A percentile compares a stretch with the other conserved stretches of the same genome.
Evolutionary conservation across 1,140 invertebrate genomes (phyloP).

Genomic region (Microvelia longipes): DNA sequence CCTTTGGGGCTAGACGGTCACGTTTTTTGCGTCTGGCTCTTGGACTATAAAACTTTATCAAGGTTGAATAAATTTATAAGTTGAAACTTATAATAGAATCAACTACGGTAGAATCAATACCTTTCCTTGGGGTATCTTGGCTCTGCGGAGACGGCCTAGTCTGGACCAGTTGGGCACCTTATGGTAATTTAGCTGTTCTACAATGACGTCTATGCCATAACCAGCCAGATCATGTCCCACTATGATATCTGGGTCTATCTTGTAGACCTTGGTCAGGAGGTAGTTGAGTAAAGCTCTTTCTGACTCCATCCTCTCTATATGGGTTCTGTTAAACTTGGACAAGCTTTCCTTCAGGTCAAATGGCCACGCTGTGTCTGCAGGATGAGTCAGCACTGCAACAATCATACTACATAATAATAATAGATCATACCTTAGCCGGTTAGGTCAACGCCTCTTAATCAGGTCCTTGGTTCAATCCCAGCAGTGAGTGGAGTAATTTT

Average conservation of each 20-base stretch:
- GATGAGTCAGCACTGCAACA: conserved; percentile 59
- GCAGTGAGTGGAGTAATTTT: no score
- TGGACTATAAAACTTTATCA: no score
- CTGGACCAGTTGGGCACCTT: conserved; percentile 82
- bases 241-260: conserved; percentile 83
- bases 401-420: conserved; percentile 11
- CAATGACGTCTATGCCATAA: conserved; percentile 39
- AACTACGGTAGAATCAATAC: no score
- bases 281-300: conserved; percentile 73
- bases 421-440: no score
- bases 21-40: no score
- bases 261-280: conserved; percentile 66
- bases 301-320: conserved; percentile 63
- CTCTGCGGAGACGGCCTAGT: conserved; percentile 65
- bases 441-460: no score
- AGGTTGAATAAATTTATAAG: no score
- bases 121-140: conserved; percentile 25
- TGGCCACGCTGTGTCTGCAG: conserved; percentile 62
- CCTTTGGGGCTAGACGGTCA: no score
- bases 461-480: no score
- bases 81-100: conserved; percentile 11
- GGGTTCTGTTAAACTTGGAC: conserved; percentile 47
- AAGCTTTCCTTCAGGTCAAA: conserved; percentile 51
- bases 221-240: conserved; percentile 69
- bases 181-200: conserved; percentile 56